Evolutionary conservation across 2,113 vertebrate genomes (phyloP).

Genomic region (Tympanuchus pallidicinctus): DNA sequence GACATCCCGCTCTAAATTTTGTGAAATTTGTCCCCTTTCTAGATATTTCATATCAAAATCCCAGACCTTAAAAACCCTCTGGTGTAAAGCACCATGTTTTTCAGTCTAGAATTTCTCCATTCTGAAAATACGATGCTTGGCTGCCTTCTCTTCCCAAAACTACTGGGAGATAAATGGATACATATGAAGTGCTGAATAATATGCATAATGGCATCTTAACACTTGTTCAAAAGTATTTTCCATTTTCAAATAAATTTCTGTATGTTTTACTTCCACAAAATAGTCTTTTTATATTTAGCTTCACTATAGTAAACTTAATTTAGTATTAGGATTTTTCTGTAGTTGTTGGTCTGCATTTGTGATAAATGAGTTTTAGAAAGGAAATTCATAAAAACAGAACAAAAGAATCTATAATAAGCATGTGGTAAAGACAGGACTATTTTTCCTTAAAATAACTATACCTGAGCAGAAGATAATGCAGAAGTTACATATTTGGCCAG

Average conservation of each 20-base stretch:
- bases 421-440: conserved; percentile 5
- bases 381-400: conserved; percentile 58
- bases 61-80: neutral
- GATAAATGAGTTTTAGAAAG: conserved; percentile 60
- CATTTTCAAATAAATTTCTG: conserved; percentile 56
- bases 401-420: conserved; percentile 46
- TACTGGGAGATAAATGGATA: conserved; percentile 29
- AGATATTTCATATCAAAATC: neutral
- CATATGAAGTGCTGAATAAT: conserved; percentile 36
- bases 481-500: conserved; percentile 26
- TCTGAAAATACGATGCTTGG: conserved; percentile 9
- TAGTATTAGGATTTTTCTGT: conserved; percentile 12
- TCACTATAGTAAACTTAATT: conserved; percentile 65
- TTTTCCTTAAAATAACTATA: conserved; percentile 37
- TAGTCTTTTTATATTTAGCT: conserved; percentile 61
- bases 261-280: conserved; percentile 45
- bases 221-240: conserved; percentile 35
- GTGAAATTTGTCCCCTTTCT: neutral
- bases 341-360: conserved; percentile 50
- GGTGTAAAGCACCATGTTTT: neutral
- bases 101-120: neutral
- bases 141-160: conserved; percentile 40
- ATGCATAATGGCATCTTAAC: conserved; percentile 23
- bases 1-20: neutral
- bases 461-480: neutral